A percentile compares a stretch with the other conserved stretches of the same genome.
phyloP scores from a whole-genome alignment of 2,888 invertebrate genomes.

The Netelia fuscicornis region DNA sequence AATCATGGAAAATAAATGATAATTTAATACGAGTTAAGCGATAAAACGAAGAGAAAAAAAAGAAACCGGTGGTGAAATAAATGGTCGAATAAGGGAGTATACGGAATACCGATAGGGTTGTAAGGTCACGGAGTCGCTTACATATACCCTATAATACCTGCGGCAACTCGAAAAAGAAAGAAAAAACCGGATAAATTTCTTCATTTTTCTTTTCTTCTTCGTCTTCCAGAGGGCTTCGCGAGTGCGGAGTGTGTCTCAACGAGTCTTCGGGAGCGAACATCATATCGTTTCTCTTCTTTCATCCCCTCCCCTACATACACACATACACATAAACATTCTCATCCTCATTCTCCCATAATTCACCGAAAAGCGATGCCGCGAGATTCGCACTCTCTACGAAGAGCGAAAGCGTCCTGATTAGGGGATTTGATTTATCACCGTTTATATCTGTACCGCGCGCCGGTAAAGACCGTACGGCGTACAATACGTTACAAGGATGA shows the following conservation, averaged over 20 bases:
- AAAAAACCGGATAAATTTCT: constrained; percentile 29
- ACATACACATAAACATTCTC: too few relatives aligned
- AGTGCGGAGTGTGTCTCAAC: constrained; percentile 18
- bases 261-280: constrained; percentile 60
- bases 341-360: constrained; percentile 72
- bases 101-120: constrained; percentile 41
- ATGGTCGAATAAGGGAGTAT: constrained; percentile 30
- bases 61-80: constrained; percentile 21
- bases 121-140: constrained; percentile 37
- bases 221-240: constrained; percentile 12
- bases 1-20: too few relatives aligned
- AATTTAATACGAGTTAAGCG: background rate
- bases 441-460: constrained; percentile 71
- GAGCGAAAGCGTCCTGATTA: constrained; percentile 79
- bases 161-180: constrained; percentile 18
- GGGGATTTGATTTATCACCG: constrained; percentile 78
- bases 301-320: too few relatives aligned
- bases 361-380: constrained; percentile 78
- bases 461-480: constrained; percentile 46
- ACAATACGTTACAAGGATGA: constrained; percentile 23
- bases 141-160: constrained; percentile 35
- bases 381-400: constrained; percentile 55
- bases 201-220: constrained; percentile 33
- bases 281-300: constrained; percentile 64
- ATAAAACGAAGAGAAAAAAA: background rate